Evolutionary conservation across 2,888 invertebrate species (phyloP).

Genomic region (Caenorhabditis afra): DNA sequence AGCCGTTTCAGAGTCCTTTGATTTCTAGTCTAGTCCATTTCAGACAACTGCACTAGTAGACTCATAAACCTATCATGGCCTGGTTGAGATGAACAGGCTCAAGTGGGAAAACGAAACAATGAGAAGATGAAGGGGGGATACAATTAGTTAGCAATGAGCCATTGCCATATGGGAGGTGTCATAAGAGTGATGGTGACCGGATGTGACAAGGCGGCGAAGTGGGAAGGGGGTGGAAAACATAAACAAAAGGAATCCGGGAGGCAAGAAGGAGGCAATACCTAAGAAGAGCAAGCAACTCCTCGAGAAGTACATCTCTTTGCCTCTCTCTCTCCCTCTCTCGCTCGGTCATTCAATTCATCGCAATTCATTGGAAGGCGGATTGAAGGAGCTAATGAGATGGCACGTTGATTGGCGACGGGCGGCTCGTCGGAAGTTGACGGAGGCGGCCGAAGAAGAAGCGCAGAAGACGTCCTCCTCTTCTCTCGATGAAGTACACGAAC

Average conservation of each 20-base stretch:
- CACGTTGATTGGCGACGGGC: conserved; percentile 36
- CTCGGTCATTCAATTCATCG: conserved; percentile 16
- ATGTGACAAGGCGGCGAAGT: conserved; percentile 46
- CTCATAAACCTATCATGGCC: too few species aligned
- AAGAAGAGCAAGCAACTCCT: too few species aligned
- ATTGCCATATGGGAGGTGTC: conserved; percentile 45
- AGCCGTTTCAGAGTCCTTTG: too few species aligned
- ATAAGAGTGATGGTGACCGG: conserved; percentile 31
- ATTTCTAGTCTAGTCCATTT: too few species aligned
- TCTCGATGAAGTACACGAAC: too few species aligned
- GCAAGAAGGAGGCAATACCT: not conserved
- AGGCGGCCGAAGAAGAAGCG: not conserved
- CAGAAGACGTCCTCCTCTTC: not conserved
- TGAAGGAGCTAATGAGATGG: conserved; percentile 47
- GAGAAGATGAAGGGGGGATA: conserved; percentile 5
- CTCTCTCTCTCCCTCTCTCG: not conserved
- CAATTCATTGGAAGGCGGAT: conserved; percentile 15
- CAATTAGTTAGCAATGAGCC: not conserved
- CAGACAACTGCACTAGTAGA: too few species aligned
- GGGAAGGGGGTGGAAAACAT: not conserved
- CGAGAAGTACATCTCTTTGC: too few species aligned
- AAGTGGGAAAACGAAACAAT: too few species aligned
- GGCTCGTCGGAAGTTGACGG: not conserved
- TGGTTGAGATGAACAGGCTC: too few species aligned
- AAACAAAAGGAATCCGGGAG: conserved; percentile 6